Base-by-base conservation (phyloP, 2,113 vertebrate genomes). In the Myotis yumanensis region DNA sequence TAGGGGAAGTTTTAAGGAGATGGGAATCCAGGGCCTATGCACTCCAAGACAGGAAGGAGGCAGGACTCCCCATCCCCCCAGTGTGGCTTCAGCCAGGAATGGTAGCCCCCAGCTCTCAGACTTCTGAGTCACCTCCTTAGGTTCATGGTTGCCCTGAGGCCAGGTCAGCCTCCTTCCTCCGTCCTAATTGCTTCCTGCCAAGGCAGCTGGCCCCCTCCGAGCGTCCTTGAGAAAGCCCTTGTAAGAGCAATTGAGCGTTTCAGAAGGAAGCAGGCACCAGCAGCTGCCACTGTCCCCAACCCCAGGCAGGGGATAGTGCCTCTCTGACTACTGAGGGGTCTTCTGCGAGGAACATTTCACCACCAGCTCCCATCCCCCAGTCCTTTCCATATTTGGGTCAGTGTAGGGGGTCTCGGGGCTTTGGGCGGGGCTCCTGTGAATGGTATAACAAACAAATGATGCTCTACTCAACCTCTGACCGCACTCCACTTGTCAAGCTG, bases 201-300 rank as follows among this genome's bases (percentile, higher is more conserved):
- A 82, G 88, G 73, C 62, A 85, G 52, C 82, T 86, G 90, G n/a
- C 79, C 54, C 82, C 94, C 92, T 92, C 73, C 64, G 35, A 82
- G 77, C 2, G 97, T 92, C 97, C 97, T 97, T 97, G 95, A 93
- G n/a, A 92, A 96, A 97, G 93, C 66, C 86, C 80, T 97, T 92
- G 86, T 75, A 59, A 86, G 96, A 91, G 88, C 94, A 97, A 84
- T n/a, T 35, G 82, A 95, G 94, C 57, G 1, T 93, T 81, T 85
- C 89, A 68, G 75, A 77, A 92, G 51, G 43, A 91, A 90, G 62
- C 54, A 85, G 40, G 79, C 68, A 32, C 77, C 82, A 51, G 46
- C 48, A 69, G 66, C 37, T 84, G 62, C 79, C 28, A 32, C 64
- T 46, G 30, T 16, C 25, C 25, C 40, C 18, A 32, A 52, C 9